Evolutionary conservation across 2,113 vertebrate genomes (phyloP).

Genomic region (Nothobranchius furzeri): DNA sequence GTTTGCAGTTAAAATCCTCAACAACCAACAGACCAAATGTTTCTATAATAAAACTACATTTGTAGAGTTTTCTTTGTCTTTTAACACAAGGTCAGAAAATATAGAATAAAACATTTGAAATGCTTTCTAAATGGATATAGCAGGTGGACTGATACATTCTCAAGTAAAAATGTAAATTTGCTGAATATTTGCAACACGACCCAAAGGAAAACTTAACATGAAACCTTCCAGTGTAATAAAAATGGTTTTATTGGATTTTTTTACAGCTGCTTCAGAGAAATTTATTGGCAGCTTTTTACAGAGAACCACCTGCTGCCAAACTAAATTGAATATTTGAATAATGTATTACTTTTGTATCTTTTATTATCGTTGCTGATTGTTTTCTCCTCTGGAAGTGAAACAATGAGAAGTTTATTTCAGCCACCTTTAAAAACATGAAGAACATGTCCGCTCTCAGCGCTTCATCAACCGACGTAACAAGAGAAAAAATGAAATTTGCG

Average conservation of each 20-base stretch:
- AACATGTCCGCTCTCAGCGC: too few relatives aligned
- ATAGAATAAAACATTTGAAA: too few relatives aligned
- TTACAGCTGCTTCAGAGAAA: neutral
- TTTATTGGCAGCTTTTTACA: constrained; percentile 6
- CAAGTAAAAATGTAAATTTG: too few relatives aligned
- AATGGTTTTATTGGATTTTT: neutral
- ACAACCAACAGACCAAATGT: neutral
- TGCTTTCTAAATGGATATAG: too few relatives aligned
- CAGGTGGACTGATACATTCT: too few relatives aligned
- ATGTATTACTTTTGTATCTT: constrained; percentile 18
- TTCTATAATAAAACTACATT: too few relatives aligned
- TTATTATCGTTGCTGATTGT: neutral
- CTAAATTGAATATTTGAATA: constrained; percentile 9
- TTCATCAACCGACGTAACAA: too few relatives aligned
- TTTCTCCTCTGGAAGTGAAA: neutral
- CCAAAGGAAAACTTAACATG: neutral
- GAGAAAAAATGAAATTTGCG: too few relatives aligned
- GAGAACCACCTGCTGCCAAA: constrained; percentile 21
- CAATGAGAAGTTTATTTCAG: neutral
- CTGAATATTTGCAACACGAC: neutral
- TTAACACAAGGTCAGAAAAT: neutral
- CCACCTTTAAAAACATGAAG: neutral
- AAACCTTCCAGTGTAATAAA: neutral
- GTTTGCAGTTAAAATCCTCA: neutral
- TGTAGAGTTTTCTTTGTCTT: too few relatives aligned